These are phyloP conservation scores for Botrylloides violaceus DNA, from an alignment of 23 tunicate genomes.

Conservation along the genomic window DNA sequence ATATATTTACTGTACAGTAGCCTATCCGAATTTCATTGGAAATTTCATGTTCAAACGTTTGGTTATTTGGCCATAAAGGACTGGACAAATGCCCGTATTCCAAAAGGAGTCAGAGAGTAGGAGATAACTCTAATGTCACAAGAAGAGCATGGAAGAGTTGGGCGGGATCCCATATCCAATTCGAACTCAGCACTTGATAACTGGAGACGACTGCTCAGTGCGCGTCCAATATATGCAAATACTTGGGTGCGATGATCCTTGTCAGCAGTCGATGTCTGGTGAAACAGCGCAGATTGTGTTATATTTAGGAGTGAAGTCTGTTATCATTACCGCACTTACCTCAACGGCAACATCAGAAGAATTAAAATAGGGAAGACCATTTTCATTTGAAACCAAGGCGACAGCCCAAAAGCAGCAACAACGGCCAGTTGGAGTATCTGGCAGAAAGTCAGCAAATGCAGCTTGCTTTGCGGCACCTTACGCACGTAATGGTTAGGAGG, in stretches of 20 bases:
- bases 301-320: no score
- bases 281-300: not conserved
- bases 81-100: no score
- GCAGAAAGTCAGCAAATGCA: slow-evolving; percentile 75
- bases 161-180: no score
- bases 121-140: no score
- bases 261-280: slow-evolving; percentile 63
- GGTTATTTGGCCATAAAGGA: no score
- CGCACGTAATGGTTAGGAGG: slow-evolving; percentile 91
- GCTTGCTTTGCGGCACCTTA: slow-evolving; percentile 81
- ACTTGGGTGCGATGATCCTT: slow-evolving; percentile 47
- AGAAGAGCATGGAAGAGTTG: no score
- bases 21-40: no score
- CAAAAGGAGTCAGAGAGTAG: no score
- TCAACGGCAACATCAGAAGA: slow-evolving; percentile 71
- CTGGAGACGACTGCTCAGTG: slow-evolving; percentile 2
- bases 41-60: no score
- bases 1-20: no score
- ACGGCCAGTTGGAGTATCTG: slow-evolving; percentile 54
- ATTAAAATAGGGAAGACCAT: slow-evolving; percentile 93
- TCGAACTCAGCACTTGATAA: no score
- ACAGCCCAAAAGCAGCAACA: slow-evolving; percentile 73
- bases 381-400: slow-evolving; percentile 52
- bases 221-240: slow-evolving; percentile 51
- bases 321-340: slow-evolving; percentile 36